Percentiles rank a stretch among this genome's conserved stretches.
Conservation (phyloP, 2,888 invertebrate genomes). For the Ophion ellenae region DNA sequence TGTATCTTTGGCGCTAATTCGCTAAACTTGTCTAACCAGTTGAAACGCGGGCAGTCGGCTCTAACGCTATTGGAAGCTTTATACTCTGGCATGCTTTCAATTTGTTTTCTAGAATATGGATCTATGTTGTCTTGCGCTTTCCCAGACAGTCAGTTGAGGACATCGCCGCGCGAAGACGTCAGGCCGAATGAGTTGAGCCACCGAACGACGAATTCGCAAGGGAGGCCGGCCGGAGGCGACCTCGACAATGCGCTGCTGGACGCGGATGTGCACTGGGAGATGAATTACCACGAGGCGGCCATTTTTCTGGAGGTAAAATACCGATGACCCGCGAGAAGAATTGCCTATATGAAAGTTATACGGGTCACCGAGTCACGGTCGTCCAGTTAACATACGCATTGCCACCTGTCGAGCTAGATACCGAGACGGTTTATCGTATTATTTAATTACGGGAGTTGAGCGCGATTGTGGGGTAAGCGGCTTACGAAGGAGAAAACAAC, state of each 20-base stretch:
- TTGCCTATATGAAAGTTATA: not conserved
- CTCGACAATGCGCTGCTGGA: slow-evolving; percentile 74
- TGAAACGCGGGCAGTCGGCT: not conserved
- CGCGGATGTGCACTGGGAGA: slow-evolving; percentile 89
- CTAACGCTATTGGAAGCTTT: slow-evolving; percentile 26
- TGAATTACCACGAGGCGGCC: slow-evolving; percentile 95
- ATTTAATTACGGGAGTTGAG: not conserved
- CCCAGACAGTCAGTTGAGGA: slow-evolving; percentile 76
- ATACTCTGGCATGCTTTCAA: slow-evolving; percentile 67
- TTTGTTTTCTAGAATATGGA: slow-evolving; percentile 82
- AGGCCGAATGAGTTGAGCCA: slow-evolving; percentile 75
- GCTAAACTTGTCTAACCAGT: not conserved
- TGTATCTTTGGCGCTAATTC: not conserved
- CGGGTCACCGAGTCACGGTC: not conserved
- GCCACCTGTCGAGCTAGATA: not conserved
- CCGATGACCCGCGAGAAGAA: not conserved
- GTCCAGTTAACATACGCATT: not conserved
- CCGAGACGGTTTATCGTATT: not conserved
- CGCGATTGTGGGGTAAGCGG: not conserved
- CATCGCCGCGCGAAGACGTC: slow-evolving; percentile 71
- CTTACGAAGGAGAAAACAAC: not conserved
- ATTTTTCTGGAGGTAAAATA: slow-evolving; percentile 91
- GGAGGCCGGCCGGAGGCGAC: slow-evolving; percentile 58
- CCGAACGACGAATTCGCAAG: slow-evolving; percentile 71
- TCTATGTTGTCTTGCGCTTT: slow-evolving; percentile 82